Evolutionary conservation across 2,113 vertebrate species (phyloP).

Genomic region (Lophura nycthemera): DNA sequence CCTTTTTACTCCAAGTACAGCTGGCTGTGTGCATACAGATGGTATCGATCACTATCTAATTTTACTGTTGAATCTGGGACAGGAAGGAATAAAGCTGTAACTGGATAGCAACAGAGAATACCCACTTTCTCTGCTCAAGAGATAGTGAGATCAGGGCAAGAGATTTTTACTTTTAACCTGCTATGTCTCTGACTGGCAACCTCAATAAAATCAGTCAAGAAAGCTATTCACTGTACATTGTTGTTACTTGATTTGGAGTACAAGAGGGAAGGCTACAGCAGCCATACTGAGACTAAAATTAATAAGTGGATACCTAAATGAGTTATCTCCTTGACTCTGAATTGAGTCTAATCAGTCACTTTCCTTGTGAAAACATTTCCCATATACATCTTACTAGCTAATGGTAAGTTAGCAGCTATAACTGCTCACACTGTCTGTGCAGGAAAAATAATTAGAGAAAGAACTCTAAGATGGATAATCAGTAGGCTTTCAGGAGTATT

Average conservation of each 20-base stretch:
- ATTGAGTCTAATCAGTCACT: neutral
- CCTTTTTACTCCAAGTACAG: neutral
- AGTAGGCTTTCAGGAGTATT: neutral
- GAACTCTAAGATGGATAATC: neutral
- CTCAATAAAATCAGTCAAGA: neutral
- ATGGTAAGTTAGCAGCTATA: neutral
- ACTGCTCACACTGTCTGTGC: no score
- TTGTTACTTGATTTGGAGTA: neutral
- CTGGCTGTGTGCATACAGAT: rapidly evolving
- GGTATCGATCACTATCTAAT: neutral
- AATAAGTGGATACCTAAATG: neutral
- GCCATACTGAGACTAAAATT: neutral
- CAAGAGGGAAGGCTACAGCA: neutral
- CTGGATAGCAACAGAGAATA: neutral
- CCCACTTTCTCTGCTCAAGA: neutral
- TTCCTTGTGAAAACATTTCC: neutral
- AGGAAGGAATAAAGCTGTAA: neutral
- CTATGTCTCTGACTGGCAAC: neutral
- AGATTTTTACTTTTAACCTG: neutral
- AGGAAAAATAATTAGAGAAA: neutral
- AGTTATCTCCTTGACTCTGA: neutral
- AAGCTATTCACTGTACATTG: rapidly evolving
- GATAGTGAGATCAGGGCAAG: neutral
- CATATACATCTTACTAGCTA: neutral
- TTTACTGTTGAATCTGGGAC: neutral